Evolutionary conservation across 2,888 invertebrate species (phyloP), one percentile per base, ranked within the genome.

Genomic region (Drosophila atroscutellata): DNA sequence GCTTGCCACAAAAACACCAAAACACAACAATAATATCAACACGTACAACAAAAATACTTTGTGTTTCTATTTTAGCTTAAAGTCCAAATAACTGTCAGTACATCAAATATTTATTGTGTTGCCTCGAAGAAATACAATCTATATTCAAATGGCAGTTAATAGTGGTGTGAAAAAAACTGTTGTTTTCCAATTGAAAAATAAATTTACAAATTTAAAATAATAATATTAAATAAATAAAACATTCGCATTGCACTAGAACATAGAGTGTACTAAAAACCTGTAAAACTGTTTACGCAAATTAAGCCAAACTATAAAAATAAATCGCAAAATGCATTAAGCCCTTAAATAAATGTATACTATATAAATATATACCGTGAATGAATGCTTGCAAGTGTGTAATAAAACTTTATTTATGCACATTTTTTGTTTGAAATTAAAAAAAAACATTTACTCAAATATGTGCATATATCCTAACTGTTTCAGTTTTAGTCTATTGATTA

Each of bases 21-120:
- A 47, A 55, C 9, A 54, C 42, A 81, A 52, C 51, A 47, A 36
- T 39, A 58, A 30, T 20, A 8, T 15, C 34, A 54, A 57, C 32
- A 32, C 45, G 20, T 15, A 24, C 26, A 37, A 61, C 30, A 56
- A 28, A 42, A 45, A 26, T 18, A 7, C 15, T 13, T 59, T 65
- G 63, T 66, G 57, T 66, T 67, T 56, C 30, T 56, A 67, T 71
- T 63, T 80, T 75, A 75, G 72, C 72, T 67, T 75, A 75, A 70
- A 63, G 64, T 62, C 58, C 58, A 82, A 77, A 78, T 85, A 68
- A 47, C 56, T 69, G 62, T 72, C 74, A 69, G 75, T 74, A 61
- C 45, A 59, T 75, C 60, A 74, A 80, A 58, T 72, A 83, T 85
- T 85, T 79, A 85, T 85, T 51, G 64, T n/a, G 42, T 54, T 52